Conservation (phyloP, 1,140 invertebrate genomes). For the Brachionus manjavacas region DNA sequence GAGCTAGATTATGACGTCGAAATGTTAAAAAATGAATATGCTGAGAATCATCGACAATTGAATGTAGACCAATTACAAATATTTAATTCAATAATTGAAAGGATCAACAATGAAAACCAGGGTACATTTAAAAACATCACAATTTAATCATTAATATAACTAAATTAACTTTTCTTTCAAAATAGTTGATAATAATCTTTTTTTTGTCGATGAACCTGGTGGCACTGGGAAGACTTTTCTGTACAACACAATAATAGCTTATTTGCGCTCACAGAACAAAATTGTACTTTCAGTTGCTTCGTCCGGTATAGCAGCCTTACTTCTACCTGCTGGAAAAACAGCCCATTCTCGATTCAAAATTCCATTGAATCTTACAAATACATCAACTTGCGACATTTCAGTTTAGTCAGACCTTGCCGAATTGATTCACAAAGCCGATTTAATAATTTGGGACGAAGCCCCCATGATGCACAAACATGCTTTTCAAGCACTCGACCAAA, state of each 20-base stretch:
- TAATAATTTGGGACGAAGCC: slow-evolving; percentile 49
- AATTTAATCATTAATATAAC: too few species aligned
- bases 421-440: slow-evolving; percentile 38
- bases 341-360: slow-evolving; percentile 60
- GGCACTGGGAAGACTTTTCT: slow-evolving; percentile 54
- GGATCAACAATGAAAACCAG: too few species aligned
- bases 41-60: too few species aligned
- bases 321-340: slow-evolving; percentile 59
- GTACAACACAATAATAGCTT: slow-evolving; percentile 45
- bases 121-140: too few species aligned
- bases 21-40: too few species aligned
- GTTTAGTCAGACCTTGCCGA: slow-evolving; percentile 44
- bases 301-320: slow-evolving; percentile 61
- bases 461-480: slow-evolving; percentile 45
- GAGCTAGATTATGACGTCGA: too few species aligned
- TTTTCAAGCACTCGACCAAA: slow-evolving; percentile 44
- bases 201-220: slow-evolving; percentile 48
- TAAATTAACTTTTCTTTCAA: not conserved
- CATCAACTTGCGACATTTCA: slow-evolving; percentile 53
- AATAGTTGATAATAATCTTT: not conserved
- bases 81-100: too few species aligned
- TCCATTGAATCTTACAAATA: slow-evolving; percentile 49
- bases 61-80: too few species aligned
- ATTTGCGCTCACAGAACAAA: slow-evolving; percentile 22
- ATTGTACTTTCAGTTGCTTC: slow-evolving; percentile 58